Conservation (phyloP, 2,888 invertebrate species). For the Morpho helenor region DNA sequence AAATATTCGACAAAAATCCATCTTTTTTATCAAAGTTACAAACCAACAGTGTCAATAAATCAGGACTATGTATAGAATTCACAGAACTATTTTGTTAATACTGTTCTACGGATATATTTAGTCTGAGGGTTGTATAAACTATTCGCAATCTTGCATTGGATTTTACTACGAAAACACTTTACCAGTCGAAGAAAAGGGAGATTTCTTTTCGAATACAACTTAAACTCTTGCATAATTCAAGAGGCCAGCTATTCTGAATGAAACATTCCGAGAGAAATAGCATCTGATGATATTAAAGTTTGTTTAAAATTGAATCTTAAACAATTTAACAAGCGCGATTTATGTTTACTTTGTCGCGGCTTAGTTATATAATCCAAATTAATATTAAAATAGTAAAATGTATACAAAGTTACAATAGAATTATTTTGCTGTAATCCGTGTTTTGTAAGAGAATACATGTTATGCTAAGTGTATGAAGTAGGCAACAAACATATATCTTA, state of each 20-base stretch:
- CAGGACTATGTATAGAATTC: too few relatives aligned
- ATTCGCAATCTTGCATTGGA: conserved; percentile 11
- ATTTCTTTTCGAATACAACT: conserved; percentile 21
- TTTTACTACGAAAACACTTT: conserved; percentile 21
- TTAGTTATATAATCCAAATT: too few relatives aligned
- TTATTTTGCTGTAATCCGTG: too few relatives aligned
- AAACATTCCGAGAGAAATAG: conserved; percentile 19
- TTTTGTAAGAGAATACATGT: too few relatives aligned
- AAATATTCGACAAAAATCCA: too few relatives aligned
- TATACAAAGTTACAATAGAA: neutral
- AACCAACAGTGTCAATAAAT: too few relatives aligned
- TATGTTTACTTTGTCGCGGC: too few relatives aligned
- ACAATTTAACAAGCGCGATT: too few relatives aligned
- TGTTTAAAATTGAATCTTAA: neutral
- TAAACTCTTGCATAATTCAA: conserved; percentile 25
- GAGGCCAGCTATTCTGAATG: conserved; percentile 17
- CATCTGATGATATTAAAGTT: conserved; percentile 8
- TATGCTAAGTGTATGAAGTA: too few relatives aligned
- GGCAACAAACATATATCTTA: too few relatives aligned
- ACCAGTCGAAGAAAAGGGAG: conserved; percentile 15
- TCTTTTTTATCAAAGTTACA: too few relatives aligned
- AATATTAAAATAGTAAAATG: neutral
- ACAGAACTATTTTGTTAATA: too few relatives aligned
- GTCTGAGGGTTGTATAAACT: conserved; percentile 11
- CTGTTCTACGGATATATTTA: neutral